A percentile compares a stretch with the other conserved stretches of the same genome.
Conservation (phyloP, 2,888 invertebrate species). For the Clitarchus hookeri region DNA sequence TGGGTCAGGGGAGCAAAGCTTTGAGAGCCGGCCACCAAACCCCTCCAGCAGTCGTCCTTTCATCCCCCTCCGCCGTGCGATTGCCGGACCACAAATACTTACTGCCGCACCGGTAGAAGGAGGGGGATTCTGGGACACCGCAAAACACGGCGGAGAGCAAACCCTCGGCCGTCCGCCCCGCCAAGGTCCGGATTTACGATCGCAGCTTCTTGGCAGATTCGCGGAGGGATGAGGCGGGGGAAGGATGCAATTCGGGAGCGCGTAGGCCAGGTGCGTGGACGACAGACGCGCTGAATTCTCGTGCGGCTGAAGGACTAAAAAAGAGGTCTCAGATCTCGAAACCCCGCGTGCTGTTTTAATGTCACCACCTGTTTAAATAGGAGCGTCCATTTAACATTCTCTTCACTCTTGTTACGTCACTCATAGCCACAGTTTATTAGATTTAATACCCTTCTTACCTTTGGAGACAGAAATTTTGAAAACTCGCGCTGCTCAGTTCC, state of each 20-base stretch:
- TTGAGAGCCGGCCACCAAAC: not conserved
- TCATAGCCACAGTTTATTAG: too few relatives aligned
- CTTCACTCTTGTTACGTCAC: too few relatives aligned
- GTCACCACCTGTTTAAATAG: too few relatives aligned
- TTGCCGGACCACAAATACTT: slow-evolving; percentile 2
- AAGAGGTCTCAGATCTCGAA: too few relatives aligned
- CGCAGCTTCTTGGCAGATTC: not conserved
- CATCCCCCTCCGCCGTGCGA: not conserved
- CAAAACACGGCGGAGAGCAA: not conserved
- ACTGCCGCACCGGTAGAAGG: not conserved
- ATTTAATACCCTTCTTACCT: too few relatives aligned
- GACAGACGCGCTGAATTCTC: not conserved
- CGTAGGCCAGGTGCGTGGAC: not conserved
- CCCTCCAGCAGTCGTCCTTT: not conserved
- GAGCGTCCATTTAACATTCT: too few relatives aligned
- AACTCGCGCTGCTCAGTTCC: too few relatives aligned
- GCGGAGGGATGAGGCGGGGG: not conserved
- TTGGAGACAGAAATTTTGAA: too few relatives aligned
- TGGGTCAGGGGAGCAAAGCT: not conserved
- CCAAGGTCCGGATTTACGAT: too few relatives aligned
- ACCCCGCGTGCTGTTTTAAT: too few relatives aligned
- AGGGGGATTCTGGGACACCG: not conserved
- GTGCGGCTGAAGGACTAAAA: too few relatives aligned
- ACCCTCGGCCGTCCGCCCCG: too few relatives aligned
- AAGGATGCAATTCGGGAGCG: not conserved